Evolutionary conservation across 2,113 vertebrate species (phyloP), one percentile per base, ranked within the genome.

Genomic region (Lepus europaeus): DNA sequence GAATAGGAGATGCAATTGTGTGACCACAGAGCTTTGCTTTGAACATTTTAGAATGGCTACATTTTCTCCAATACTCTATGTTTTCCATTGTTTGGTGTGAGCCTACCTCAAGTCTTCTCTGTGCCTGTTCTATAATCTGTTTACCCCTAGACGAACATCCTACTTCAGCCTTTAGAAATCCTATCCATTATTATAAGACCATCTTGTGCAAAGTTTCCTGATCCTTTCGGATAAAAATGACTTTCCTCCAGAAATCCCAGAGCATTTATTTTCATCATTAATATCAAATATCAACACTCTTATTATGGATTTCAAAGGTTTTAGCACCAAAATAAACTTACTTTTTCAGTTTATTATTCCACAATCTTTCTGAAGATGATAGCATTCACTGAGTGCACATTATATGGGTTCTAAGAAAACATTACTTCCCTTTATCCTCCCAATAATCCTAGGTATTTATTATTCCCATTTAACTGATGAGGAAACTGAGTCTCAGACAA

Each of bases 401-500:
- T 83, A 33, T 79, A 1, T 33, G 69, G 36, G 12, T 63, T 16
- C 25, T 64, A 7, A 76, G 39, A 16, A 84, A 89, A 36, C 25
- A 20, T 31, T 49, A 51, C 45, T 23, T 87, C 36, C 59, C 14
- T 90, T 70, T 68, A 51, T 83, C 14, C 5, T 86, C 51, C 12
- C 20, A 5, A 7, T 1, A 80, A 49, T 70, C 9, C 49, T 31
- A 20, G 36, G 22, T 22, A 31, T 13, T 49, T 94, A 72, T 79
- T 49, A 73, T 10, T 20, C 5, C 22, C 72, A 90, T 23, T 81
- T 87, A 6, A 69, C n/a, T 69, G 87, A 84, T 80, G 11, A 94
- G 33, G 31, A 94, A 92, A 94, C 56, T 64, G 14, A 93, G 17
- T 53, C 17, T 88, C 70, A 56, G 66, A 49, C 17, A 63, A 33